Conservation (phyloP, 2,797 vertebrate species). For the Mus minutoides region DNA sequence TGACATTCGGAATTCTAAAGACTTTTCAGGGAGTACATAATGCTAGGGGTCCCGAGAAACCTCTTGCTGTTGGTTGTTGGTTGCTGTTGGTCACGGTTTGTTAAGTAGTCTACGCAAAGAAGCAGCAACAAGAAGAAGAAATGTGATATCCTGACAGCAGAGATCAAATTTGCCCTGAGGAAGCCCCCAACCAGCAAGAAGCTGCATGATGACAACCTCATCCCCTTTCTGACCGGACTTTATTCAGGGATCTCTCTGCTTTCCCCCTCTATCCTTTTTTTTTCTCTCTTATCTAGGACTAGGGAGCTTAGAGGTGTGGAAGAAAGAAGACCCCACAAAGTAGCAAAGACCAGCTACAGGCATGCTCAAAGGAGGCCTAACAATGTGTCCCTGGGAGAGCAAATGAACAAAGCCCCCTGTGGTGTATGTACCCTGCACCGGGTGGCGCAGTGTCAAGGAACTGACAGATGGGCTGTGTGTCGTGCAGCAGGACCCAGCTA, state of each 20-base stretch:
- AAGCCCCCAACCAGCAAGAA: neutral
- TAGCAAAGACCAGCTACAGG: neutral
- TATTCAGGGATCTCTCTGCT: neutral
- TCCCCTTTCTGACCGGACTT: neutral
- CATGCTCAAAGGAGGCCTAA: neutral
- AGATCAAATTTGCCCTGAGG: neutral
- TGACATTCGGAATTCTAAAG: neutral
- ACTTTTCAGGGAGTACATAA: neutral
- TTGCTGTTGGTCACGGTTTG: neutral
- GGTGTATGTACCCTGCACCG: neutral
- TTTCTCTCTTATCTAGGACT: neutral
- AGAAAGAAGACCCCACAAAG: neutral
- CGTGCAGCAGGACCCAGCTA: neutral
- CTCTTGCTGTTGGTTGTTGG: neutral
- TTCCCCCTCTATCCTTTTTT: neutral
- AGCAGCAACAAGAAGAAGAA: neutral
- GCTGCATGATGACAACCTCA: neutral
- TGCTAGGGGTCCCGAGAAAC: too few species aligned
- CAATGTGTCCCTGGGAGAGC: neutral
- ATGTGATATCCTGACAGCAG: neutral
- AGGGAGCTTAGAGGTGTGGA: neutral
- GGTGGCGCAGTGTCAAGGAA: neutral
- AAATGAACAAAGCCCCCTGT: neutral
- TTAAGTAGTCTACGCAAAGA: neutral
- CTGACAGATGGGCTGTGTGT: neutral